Conservation (phyloP, 2,113 vertebrate species). For the Chrysemys picta region DNA sequence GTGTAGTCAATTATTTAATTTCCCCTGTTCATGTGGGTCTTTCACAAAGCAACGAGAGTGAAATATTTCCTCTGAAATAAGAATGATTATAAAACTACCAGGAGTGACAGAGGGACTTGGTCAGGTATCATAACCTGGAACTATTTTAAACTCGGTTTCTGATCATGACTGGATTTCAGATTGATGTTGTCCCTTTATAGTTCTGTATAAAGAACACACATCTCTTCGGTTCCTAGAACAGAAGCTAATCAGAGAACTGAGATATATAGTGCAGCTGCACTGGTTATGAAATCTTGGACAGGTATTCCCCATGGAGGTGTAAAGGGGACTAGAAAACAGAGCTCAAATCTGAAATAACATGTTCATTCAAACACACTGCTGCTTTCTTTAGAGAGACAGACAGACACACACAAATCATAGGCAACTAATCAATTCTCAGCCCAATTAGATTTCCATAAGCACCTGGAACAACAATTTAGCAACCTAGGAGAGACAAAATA, state of each 20-base stretch:
- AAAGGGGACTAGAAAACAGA: background rate
- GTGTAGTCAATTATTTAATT: background rate
- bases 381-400: background rate
- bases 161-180: background rate
- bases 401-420: background rate
- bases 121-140: background rate
- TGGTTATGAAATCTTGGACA: background rate
- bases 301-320: background rate
- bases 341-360: background rate
- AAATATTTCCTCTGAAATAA: background rate
- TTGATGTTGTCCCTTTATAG: background rate
- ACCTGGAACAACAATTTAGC: background rate
- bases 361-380: background rate
- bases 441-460: slow-evolving; percentile 37
- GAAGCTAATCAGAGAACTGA: background rate
- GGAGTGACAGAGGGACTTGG: background rate
- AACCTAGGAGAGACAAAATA: background rate
- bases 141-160: background rate
- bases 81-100: background rate
- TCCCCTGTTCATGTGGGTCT: background rate
- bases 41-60: background rate
- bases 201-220: background rate
- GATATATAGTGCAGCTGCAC: background rate
- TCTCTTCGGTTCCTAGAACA: background rate
- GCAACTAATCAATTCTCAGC: background rate